Conservation (phyloP, 2,113 vertebrate species). For the Pomatostomus ruficeps region DNA sequence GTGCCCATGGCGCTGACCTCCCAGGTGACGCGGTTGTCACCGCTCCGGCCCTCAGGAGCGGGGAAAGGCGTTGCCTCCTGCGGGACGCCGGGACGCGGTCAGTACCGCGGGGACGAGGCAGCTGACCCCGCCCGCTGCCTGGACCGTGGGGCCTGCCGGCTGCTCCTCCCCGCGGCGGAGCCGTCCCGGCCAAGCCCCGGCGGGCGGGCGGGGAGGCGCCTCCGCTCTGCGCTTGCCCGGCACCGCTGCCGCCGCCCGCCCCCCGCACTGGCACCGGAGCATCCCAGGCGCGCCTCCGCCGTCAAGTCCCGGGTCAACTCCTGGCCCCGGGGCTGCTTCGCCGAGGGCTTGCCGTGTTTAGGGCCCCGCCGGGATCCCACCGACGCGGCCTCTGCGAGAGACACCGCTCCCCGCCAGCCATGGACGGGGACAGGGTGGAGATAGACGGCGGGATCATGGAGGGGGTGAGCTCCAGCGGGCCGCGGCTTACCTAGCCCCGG, state of each 20-base stretch:
- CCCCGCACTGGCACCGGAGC: neutral
- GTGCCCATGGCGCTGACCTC: neutral
- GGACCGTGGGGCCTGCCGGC: neutral
- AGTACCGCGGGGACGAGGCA: fast-evolving
- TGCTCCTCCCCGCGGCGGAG: neutral
- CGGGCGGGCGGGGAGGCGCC: neutral
- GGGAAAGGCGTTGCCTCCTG: neutral
- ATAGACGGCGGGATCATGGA: conserved; percentile 94
- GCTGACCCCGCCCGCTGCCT: fast-evolving
- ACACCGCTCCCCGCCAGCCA: neutral
- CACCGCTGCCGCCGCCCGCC: neutral
- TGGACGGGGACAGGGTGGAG: conserved; percentile 70
- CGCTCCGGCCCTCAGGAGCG: neutral
- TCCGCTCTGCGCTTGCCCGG: conserved; percentile 14
- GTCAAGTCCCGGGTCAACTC: fast-evolving
- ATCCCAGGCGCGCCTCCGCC: neutral
- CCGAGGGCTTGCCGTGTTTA: neutral
- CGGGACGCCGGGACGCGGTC: neutral
- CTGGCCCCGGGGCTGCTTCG: neutral
- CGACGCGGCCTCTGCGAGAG: neutral
- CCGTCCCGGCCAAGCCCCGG: neutral
- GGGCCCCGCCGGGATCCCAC: neutral
- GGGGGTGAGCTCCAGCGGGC: conserved; percentile 78
- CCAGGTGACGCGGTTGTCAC: neutral
- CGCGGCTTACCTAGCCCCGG: too few species aligned